Evolutionary conservation across 35 echinoderm and acorn worm species (phyloP), one percentile per base, ranked within the genome.

Genomic region (Strongylocentrotus purpuratus): DNA sequence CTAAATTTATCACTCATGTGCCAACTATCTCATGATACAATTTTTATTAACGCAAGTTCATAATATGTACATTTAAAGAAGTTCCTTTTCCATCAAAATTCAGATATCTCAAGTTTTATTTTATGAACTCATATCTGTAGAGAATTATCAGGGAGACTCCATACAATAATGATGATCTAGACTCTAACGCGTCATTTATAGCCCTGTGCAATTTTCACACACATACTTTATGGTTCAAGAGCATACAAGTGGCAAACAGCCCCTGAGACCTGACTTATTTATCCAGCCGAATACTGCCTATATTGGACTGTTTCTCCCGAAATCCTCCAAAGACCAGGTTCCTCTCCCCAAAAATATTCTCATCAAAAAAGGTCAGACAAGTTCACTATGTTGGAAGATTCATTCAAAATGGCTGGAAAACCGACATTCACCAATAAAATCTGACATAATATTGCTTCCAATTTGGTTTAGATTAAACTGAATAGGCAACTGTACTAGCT

Each of bases 311-410:
- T 78, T 78, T 78, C 65, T 28, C 65, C 65, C 4, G 20, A 78
- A 78, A 28, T 28, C 65, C 65, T 78, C 65, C 65, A 25, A 78
- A 78, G 65, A 78, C 65, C 65, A 15, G 20, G 4, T 28, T 78
- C 65, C 65, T 78, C 65, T 78, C 65, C 50, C 10, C 4, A n/a
- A n/a, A 78, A 71, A 78, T n/a, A 28, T 78, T 78, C 65, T 78
- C 65, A 78, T 78, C 65, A 28, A n/a, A 78, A n/a, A 78, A 28
- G 65, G 65, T 78, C 65, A 78, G 65, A 78, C 65, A 78, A 78
- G 65, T 78, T 78, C 65, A 78, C 65, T 17, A 78, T 78, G 65
- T 78, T 78, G 28, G 22, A 59, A 78, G 65, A 78, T 78, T 78
- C 65, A 78, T 78, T 28, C 65, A 78, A 78, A 22, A 78, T 78